Conservation (phyloP, 2,797 vertebrate genomes). For the Acanthopagrus latus region DNA sequence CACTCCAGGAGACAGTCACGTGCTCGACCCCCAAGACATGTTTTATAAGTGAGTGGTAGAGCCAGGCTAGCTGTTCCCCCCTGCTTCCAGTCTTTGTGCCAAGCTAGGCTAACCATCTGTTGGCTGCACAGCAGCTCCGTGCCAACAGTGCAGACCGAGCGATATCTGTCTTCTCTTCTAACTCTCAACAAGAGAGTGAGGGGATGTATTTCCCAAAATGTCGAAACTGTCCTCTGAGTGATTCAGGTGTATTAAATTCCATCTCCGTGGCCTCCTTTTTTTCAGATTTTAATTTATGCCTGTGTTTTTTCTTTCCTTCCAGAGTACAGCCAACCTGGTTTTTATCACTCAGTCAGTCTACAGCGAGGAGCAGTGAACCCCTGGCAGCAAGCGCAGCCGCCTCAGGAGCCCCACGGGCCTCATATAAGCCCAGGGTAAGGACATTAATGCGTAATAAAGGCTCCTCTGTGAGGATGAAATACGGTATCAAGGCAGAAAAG, state of each 20-base stretch:
- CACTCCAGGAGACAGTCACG: background rate
- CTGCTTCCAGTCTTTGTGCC: constrained; percentile 10
- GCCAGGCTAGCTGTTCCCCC: background rate
- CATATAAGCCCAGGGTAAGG: constrained; percentile 83
- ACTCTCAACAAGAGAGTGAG: background rate
- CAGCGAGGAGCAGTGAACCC: constrained; percentile 84
- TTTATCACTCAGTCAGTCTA: constrained; percentile 84
- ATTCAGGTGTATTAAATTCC: constrained; percentile 21
- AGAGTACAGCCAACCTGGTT: constrained; percentile 86
- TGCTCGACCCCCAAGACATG: background rate
- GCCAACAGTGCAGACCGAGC: background rate
- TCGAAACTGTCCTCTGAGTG: background rate
- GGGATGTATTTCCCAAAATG: background rate
- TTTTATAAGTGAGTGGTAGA: background rate
- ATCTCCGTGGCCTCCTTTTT: background rate
- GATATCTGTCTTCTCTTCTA: background rate
- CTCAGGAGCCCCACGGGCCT: constrained; percentile 74
- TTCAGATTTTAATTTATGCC: background rate
- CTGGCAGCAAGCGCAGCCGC: constrained; percentile 84
- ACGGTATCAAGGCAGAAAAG: background rate
- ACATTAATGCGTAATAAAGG: constrained; percentile 7
- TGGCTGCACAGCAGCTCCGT: background rate
- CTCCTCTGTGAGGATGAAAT: constrained; percentile 16
- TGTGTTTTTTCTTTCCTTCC: constrained; percentile 25
- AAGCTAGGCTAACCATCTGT: background rate